phyloP scores from a whole-genome alignment of 2,888 invertebrate genomes.

The Microplitis manilae region DNA sequence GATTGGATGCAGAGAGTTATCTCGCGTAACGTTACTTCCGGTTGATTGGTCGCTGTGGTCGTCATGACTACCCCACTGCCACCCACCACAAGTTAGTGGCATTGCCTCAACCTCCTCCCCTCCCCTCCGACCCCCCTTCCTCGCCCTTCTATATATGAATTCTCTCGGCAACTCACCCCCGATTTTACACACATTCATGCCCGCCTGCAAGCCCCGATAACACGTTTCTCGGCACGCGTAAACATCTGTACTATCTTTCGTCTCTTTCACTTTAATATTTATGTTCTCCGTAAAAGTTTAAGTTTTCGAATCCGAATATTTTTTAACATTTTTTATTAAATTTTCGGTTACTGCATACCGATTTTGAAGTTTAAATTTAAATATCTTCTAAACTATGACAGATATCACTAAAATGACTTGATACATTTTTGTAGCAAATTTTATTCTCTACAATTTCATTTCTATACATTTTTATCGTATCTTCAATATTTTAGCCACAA shows the following conservation, averaged over 20 bases:
- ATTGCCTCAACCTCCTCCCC: conserved; percentile 48
- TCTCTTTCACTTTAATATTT: not conserved
- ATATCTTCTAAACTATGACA: too few relatives aligned
- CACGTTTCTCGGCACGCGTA: conserved; percentile 48
- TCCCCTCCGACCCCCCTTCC: conserved; percentile 49
- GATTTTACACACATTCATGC: conserved; percentile 28
- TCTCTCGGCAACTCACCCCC: conserved; percentile 37
- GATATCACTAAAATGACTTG: too few relatives aligned
- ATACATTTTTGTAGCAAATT: too few relatives aligned
- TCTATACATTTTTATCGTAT: too few relatives aligned
- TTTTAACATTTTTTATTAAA: too few relatives aligned
- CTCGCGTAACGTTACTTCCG: conserved; percentile 72
- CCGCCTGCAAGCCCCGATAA: conserved; percentile 48
- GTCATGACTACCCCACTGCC: conserved; percentile 70
- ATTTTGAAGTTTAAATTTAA: too few relatives aligned
- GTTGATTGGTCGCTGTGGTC: conserved; percentile 72
- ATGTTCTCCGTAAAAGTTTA: not conserved
- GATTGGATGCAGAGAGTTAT: conserved; percentile 73
- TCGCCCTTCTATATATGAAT: conserved; percentile 46
- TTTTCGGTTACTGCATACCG: too few relatives aligned
- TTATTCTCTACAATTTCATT: too few relatives aligned
- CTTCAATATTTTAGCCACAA: too few relatives aligned
- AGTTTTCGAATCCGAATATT: too few relatives aligned
- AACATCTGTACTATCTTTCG: conserved; percentile 31
- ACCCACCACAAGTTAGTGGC: conserved; percentile 55